Evolutionary conservation across 2,888 invertebrate genomes (phyloP), one percentile per base, ranked within the genome.

Genomic region (Branchellion lobata): DNA sequence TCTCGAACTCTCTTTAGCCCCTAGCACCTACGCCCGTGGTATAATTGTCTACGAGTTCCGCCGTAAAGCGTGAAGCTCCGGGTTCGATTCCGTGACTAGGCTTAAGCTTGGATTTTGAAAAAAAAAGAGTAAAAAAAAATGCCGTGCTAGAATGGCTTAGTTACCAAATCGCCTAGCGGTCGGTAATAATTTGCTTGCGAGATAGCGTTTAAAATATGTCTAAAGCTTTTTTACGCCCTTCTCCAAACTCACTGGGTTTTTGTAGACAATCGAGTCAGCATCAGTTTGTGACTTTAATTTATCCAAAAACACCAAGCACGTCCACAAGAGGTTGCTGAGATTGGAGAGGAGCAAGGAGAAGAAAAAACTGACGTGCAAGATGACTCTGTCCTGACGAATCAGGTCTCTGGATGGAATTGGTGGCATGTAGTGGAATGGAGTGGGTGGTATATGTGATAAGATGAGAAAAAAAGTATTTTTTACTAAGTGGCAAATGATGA

Each of bases 211-310:
- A n/a, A n/a, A n/a, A n/a, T n/a, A n/a, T n/a, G n/a, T n/a, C n/a
- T n/a, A n/a, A n/a, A n/a, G n/a, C n/a, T n/a, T n/a, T n/a, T n/a
- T n/a, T n/a, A n/a, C n/a, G n/a, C n/a, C n/a, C n/a, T n/a, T n/a
- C n/a, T n/a, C n/a, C n/a, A n/a, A 18, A 75, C 81, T 81, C 53
- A 82, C 82, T 29, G 82, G 82, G 65, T 82, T 82, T n/a, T 57
- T 51, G 53, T 75, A 78, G 21, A 80, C 75, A 31, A 81, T 81
- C 5, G 81, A 69, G 29, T 69, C 51, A n/a, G 69, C 74, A 73
- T 78, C 29, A 27, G 29, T 18, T 8, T n/a, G 40, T 24, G 51
- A 78, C 21, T 51, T 34, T n/a, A 82, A 75, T 34, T 80, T 78
- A 31, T 82, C 80, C 57, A 80, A 78, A 76, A 82, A 80, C n/a